These are phyloP conservation scores for Cosmopolites sordidus DNA, from an alignment of 2,888 invertebrate genomes.

Conservation along the genomic window DNA sequence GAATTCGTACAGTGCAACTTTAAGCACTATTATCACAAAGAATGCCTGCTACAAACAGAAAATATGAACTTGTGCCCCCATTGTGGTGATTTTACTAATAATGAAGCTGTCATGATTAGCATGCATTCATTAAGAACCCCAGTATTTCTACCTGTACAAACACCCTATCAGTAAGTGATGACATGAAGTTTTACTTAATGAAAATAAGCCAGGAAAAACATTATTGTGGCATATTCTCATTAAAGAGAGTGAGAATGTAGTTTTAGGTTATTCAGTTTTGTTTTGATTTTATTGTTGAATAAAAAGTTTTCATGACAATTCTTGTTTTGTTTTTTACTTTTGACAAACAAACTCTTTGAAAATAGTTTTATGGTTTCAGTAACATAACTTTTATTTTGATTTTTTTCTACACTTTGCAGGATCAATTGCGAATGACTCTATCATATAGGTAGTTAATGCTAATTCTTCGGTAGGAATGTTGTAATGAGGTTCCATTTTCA, in stretches of 20 bases:
- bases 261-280: no score
- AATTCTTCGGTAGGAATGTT: conserved; percentile 4
- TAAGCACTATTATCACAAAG: conserved; percentile 78
- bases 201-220: conserved; percentile 6
- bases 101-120: conserved; percentile 57
- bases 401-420: conserved; percentile 13
- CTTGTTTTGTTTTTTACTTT: neutral
- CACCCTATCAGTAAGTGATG: conserved; percentile 41
- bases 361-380: neutral
- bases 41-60: conserved; percentile 56
- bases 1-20: conserved; percentile 75
- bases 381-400: conserved; percentile 6
- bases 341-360: neutral
- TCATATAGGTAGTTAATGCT: neutral
- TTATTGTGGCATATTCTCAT: no score
- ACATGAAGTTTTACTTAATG: conserved; percentile 1
- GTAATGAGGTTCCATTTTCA: conserved; percentile 32
- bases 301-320: no score
- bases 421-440: conserved; percentile 3
- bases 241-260: neutral
- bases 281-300: neutral
- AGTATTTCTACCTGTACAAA: conserved; percentile 59
- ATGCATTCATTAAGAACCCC: conserved; percentile 62
- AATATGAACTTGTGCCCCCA: conserved; percentile 61
- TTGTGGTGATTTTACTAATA: conserved; percentile 60